These are phyloP conservation scores for Drosophila melanica DNA, from an alignment of 1,140 invertebrate species.

Conservation along the genomic window DNA sequence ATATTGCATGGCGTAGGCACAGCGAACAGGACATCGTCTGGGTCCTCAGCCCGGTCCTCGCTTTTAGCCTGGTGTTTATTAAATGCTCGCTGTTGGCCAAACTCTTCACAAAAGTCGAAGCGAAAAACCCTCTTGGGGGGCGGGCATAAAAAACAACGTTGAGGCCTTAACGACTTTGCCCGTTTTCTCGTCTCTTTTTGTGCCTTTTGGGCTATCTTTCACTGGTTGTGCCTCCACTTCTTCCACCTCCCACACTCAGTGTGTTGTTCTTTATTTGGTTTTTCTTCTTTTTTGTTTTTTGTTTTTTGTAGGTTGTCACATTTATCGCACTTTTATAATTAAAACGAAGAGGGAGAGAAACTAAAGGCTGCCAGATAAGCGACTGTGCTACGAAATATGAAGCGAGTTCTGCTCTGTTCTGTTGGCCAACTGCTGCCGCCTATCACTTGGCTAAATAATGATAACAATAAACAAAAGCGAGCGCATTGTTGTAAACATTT, in stretches of 20 bases:
- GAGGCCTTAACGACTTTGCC: constrained; percentile 64
- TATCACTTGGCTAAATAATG: constrained; percentile 79
- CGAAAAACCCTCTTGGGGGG: constrained; percentile 35
- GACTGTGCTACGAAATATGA: constrained; percentile 37
- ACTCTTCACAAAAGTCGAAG: constrained; percentile 57
- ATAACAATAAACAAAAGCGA: constrained; percentile 77
- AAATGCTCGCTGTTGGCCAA: constrained; percentile 55
- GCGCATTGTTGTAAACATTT: constrained; percentile 64
- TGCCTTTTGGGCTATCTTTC: constrained; percentile 30
- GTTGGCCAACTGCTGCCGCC: constrained; percentile 23
- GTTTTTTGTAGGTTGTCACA: constrained; percentile 60
- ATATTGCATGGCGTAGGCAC: constrained; percentile 28
- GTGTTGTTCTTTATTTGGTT: neutral
- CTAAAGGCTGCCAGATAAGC: constrained; percentile 39
- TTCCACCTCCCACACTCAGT: neutral
- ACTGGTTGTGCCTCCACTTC: constrained; percentile 5
- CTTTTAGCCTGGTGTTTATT: constrained; percentile 58
- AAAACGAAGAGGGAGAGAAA: constrained; percentile 46
- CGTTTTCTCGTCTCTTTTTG: constrained; percentile 44
- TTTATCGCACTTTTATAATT: constrained; percentile 82
- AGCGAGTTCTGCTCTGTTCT: constrained; percentile 20
- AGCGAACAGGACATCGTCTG: constrained; percentile 11
- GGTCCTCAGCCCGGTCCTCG: neutral
- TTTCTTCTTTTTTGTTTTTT: neutral
- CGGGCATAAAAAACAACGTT: constrained; percentile 50